These are phyloP conservation scores for Toxotes jaculatrix DNA, from an alignment of 2,113 vertebrate genomes.

Conservation along the genomic window DNA sequence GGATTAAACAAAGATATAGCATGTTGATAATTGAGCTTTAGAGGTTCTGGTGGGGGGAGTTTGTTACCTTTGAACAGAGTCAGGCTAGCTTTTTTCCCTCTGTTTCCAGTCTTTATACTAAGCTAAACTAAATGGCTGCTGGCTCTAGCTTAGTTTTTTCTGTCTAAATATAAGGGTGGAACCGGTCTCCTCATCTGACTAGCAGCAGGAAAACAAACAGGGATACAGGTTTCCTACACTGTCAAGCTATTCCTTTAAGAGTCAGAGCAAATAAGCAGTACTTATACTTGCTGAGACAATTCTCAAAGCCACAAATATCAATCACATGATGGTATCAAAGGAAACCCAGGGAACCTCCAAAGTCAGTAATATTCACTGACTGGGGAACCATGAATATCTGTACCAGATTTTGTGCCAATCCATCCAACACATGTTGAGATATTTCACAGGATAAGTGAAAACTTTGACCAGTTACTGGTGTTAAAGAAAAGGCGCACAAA, in stretches of 20 bases:
- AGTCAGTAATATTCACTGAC: neutral
- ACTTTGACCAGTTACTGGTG: neutral
- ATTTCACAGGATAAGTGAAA: neutral
- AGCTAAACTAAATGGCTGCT: too few species aligned
- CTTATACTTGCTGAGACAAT: neutral
- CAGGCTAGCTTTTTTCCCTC: too few species aligned
- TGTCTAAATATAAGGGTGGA: too few species aligned
- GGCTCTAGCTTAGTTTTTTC: too few species aligned
- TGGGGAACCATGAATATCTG: neutral
- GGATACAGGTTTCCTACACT: neutral
- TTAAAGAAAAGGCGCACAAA: neutral
- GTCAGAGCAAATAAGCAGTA: neutral
- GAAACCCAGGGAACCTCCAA: neutral
- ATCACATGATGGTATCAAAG: neutral
- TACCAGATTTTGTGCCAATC: neutral
- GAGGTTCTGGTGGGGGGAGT: neutral
- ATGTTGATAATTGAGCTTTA: neutral
- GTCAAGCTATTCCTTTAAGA: neutral
- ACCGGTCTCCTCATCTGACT: neutral
- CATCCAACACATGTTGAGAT: neutral
- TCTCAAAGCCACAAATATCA: neutral
- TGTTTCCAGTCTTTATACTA: too few species aligned
- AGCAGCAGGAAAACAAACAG: neutral
- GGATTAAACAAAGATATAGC: neutral
- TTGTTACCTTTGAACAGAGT: neutral